Conservation (phyloP, 2,888 invertebrate genomes). For the Leptopilina drosophilae region DNA sequence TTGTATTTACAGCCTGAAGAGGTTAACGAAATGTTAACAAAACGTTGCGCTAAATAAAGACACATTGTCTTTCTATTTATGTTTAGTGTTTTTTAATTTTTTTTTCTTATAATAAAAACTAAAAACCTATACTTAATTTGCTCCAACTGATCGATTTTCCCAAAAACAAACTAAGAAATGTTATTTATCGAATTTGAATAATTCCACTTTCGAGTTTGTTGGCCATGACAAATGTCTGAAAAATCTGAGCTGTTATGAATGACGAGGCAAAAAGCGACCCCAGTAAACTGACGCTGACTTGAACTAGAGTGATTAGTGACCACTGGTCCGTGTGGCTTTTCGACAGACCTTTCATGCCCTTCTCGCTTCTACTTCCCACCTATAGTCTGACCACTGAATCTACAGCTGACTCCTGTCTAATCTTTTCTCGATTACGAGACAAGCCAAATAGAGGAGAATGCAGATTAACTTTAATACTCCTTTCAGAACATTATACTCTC, state of each 20-base stretch:
- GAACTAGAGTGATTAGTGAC: slow-evolving; percentile 63
- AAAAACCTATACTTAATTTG: no score
- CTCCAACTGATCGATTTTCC: no score
- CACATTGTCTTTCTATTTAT: no score
- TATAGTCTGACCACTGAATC: slow-evolving; percentile 53
- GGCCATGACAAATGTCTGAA: slow-evolving; percentile 53
- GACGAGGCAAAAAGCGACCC: slow-evolving; percentile 69
- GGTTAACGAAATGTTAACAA: no score
- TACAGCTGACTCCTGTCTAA: slow-evolving; percentile 70
- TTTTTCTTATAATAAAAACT: no score
- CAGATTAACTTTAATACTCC: slow-evolving; percentile 58
- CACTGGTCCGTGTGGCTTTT: slow-evolving; percentile 62
- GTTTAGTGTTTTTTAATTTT: no score
- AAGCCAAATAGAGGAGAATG: slow-evolving; percentile 55
- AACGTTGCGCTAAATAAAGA: no score
- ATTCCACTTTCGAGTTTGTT: background rate
- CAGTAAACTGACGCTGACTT: slow-evolving; percentile 10
- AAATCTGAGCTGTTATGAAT: slow-evolving; percentile 69
- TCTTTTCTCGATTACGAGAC: slow-evolving; percentile 68
- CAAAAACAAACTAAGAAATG: no score
- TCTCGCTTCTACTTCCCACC: slow-evolving; percentile 45
- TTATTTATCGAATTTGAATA: background rate
- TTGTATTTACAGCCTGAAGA: no score
- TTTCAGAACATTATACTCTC: background rate
- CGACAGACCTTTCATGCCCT: slow-evolving; percentile 59